Evolutionary conservation across 2,888 invertebrate genomes (phyloP).

Genomic region (Nematopogon swammerdamellus): DNA sequence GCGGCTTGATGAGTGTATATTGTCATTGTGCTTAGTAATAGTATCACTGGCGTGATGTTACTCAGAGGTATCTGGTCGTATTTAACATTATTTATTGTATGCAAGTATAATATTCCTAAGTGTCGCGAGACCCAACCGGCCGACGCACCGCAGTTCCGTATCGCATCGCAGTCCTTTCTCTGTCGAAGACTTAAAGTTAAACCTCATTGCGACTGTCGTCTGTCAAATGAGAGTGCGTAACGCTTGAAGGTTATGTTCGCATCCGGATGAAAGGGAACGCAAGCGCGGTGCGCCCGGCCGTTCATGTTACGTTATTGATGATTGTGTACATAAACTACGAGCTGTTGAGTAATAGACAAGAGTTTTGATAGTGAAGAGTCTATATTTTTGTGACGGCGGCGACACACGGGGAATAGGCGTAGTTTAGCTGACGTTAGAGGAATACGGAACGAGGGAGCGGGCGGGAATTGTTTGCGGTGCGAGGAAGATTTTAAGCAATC

Average conservation of each 20-base stretch:
- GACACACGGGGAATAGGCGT: too few species aligned
- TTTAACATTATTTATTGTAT: conserved; percentile 2
- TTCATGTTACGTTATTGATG: too few species aligned
- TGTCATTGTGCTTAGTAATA: conserved; percentile 54
- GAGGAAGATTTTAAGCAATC: too few species aligned
- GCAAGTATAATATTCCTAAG: conserved; percentile 23
- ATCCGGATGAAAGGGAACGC: too few species aligned
- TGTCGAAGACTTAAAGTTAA: too few species aligned
- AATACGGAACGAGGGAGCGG: too few species aligned
- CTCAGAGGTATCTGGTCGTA: conserved; percentile 1
- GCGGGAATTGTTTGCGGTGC: background rate
- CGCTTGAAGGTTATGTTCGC: too few species aligned
- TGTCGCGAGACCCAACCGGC: conserved; percentile 17
- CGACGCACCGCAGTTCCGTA: background rate
- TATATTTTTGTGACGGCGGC: background rate
- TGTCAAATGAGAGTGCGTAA: too few species aligned
- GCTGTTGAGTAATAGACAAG: background rate
- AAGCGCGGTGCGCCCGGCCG: too few species aligned
- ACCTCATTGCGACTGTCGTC: too few species aligned
- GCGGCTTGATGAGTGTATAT: conserved; percentile 52
- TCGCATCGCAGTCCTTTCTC: too few species aligned
- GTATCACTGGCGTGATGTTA: conserved; percentile 11
- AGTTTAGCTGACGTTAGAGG: too few species aligned
- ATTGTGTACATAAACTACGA: background rate
- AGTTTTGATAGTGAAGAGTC: background rate